Percentiles rank a stretch among this genome's conserved stretches.
phyloP scores from a whole-genome alignment of 2,113 vertebrate species.

The Mesembrinibis cayennensis region DNA sequence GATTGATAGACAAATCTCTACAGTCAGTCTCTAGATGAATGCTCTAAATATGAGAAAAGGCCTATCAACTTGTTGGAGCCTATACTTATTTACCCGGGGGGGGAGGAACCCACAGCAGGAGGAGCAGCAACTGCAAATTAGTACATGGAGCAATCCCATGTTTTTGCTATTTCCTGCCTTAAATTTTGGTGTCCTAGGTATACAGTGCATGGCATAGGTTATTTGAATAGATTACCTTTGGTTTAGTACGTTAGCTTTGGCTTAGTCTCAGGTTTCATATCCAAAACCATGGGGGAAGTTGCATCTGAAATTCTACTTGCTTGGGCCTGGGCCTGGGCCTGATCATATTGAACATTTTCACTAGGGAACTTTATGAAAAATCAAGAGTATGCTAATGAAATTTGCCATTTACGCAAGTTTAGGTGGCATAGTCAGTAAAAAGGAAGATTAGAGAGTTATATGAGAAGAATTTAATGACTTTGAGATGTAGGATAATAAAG shows the following conservation, averaged over 20 bases:
- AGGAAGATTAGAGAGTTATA: background rate
- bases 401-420: background rate
- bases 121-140: background rate
- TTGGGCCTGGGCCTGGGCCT: background rate
- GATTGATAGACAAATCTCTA: constrained; percentile 30
- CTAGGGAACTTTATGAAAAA: background rate
- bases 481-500: background rate
- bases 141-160: background rate
- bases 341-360: background rate
- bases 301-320: background rate
- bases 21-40: background rate
- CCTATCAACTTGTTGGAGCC: background rate
- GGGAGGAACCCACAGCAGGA: background rate
- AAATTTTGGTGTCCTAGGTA: background rate
- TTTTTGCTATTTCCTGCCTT: background rate
- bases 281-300: background rate
- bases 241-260: background rate
- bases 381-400: background rate
- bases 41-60: background rate
- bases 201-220: background rate
- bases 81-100: background rate
- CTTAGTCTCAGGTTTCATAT: background rate
- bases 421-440: background rate
- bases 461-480: background rate
- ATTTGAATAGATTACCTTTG: background rate